A percentile compares a stretch with the other conserved stretches of the same genome.
These are phyloP conservation scores for Mormyrops attenuatus DNA, from an alignment of 2,797 vertebrate genomes.

Conservation along the genomic window DNA sequence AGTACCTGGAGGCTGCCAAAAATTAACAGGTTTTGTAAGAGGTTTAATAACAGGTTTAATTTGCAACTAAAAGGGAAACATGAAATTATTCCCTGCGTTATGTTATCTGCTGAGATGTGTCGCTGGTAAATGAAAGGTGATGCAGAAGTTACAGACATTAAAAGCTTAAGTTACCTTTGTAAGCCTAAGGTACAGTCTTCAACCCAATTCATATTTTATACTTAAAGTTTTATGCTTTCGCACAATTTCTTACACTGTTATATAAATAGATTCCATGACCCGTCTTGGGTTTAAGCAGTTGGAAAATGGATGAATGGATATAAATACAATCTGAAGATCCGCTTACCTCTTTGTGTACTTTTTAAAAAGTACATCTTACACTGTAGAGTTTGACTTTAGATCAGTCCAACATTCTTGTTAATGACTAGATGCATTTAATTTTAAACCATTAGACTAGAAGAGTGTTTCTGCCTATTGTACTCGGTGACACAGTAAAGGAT, in stretches of 20 bases:
- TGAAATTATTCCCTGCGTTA: not conserved
- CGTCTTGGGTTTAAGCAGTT: not conserved
- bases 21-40: not conserved
- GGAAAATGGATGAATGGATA: not conserved
- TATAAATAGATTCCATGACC: not conserved
- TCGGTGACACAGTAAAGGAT: not conserved
- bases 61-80: constrained; percentile 7
- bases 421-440: not conserved
- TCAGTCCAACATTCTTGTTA: not conserved
- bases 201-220: not conserved
- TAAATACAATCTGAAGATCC: not conserved
- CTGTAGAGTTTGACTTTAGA: not conserved
- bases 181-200: not conserved
- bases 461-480: not conserved
- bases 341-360: not conserved
- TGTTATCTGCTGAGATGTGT: not conserved
- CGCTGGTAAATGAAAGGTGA: not conserved
- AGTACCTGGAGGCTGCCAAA: not conserved
- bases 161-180: not conserved
- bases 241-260: not conserved
- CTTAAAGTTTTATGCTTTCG: not conserved
- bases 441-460: not conserved
- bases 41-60: not conserved
- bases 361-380: not conserved
- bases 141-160: not conserved